Base-by-base conservation (phyloP, 1,140 invertebrate species). In the Zaprionus taronus region DNA sequence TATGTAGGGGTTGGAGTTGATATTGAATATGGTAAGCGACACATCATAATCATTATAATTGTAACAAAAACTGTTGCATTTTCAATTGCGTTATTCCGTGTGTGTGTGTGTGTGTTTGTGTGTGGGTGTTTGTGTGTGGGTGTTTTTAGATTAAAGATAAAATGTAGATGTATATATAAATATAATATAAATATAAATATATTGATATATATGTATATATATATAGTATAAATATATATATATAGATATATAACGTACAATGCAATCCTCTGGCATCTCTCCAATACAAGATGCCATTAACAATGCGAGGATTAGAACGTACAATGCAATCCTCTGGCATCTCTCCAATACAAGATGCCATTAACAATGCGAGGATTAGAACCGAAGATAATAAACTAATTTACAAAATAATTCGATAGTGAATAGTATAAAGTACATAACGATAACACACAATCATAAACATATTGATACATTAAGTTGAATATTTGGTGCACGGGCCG, bases 11-110 rank as follows among this genome's bases (percentile, higher is more conserved):
- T 22, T 2, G 22, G 12, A 31, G 26, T 51, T 28, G 15, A 15
- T 34, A 28, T 51, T 28, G 60, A 62, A 67, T 57, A 57, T 62
- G 31, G 66, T 69, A 61, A n/a, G 47, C 47, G 58, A 69, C 6
- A 55, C 26, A 56, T 66, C 20, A 24, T 51, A 24, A 51, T 51
- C 41, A 51, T 51, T 51, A 20, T 34, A 69, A 69, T 69, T 28
- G 24, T 53, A 53, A 53, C 60, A 17, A 47, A 49, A 22, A 34
- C 22, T 20, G n/a, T 60, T 68, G 44, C 66, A 69, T 69, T 67
- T 51, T 31, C 66, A 61, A 31, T 15, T 58, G 41, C 41, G 26
- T 51, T 51, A 51, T 51, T 51, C 47, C 20, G 47, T n/a, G 41
- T 38, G 36, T 47, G 15, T 44, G 15, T 17, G 31, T 3, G 20